Base-by-base conservation (phyloP, 2,888 invertebrate genomes). In the Nycteola revayana region DNA sequence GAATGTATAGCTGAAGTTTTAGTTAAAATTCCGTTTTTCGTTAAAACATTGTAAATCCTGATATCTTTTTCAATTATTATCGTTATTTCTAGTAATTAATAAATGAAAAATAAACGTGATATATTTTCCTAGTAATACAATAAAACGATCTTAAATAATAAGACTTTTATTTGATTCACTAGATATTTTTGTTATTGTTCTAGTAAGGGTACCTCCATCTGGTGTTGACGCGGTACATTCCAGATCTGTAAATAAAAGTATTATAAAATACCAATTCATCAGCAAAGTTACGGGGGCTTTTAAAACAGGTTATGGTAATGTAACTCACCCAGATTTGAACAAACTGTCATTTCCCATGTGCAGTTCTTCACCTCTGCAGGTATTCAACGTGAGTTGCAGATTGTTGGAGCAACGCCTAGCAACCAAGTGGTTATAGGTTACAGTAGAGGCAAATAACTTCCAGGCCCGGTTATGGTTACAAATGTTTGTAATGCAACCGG, bases 401-500 rank as follows among this genome's bases (percentile, higher is more conserved):
- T 23, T 58, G 23, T 17, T 71, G 0, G 59, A 22, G 50, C 85
- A 85, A 2, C 35, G 28, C 0, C 42, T 66, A 1, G 71, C 84
- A 7, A 67, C 42, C 11, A 83, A 42, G 31, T 84, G 82, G 41
- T 82, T 72, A 42, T 66, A 38, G 0, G 63, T 54, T 1, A 85
- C 65, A 0, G 73, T 66, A 3, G 81, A 55, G 17, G 77, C 80
- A 8, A 81, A 83, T 3, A 75, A 45, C 28, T 75, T 67, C 71
- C 73, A 81, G 3, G 83, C 72, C 3, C 76, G 73, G 35, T 80
- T 72, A 42, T 83, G 84, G 42, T 75, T 62, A 49, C 84, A 84
- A 1, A 78, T 9, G 24, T 51, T 68, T 3, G 65, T 61, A 0
- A 66, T 1, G 32, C 84, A 85, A 1, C 75, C 80, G 1, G 83